A percentile compares a stretch with the other conserved stretches of the same genome.
These are phyloP conservation scores for Cynodonichthys magdalenae DNA, from an alignment of 2,797 vertebrate species.

Conservation along the genomic window DNA sequence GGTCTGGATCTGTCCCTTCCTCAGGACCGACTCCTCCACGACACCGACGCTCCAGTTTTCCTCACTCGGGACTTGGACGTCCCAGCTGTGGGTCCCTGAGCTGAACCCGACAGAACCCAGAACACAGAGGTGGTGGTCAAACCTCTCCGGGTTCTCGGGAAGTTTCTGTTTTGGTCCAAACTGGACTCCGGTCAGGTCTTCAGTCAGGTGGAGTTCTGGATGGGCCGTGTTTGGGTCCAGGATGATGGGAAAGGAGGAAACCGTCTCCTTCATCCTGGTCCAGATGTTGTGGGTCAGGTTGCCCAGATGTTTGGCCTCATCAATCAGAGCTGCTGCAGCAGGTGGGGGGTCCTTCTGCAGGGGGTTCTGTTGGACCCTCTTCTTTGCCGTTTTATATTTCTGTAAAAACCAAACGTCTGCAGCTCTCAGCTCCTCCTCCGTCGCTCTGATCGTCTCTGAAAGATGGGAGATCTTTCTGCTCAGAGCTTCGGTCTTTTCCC, in stretches of 20 bases:
- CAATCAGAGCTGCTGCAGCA: neutral
- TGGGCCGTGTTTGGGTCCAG: conserved; percentile 52
- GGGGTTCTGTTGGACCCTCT: conserved; percentile 22
- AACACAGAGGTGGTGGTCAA: conserved; percentile 9
- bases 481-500: conserved; percentile 20
- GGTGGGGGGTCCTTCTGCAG: neutral
- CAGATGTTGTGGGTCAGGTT: conserved; percentile 13
- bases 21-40: conserved; percentile 6
- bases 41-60: conserved; percentile 32
- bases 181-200: conserved; percentile 29
- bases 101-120: conserved; percentile 20
- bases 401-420: conserved; percentile 27
- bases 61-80: conserved; percentile 36
- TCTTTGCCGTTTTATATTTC: conserved; percentile 9
- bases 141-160: conserved; percentile 51
- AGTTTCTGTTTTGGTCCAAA: conserved; percentile 4
- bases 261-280: conserved; percentile 10
- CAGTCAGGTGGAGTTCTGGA: conserved; percentile 23
- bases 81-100: conserved; percentile 47
- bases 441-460: conserved; percentile 16
- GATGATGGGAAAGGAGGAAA: conserved; percentile 45
- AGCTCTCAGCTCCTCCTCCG: conserved; percentile 31
- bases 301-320: conserved; percentile 12
- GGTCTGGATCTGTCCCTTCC: neutral
- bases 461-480: conserved; percentile 21